Conservation (phyloP, 2,113 vertebrate genomes). For the human region GRCh38 chr16:65809501-65810000, state of each 20-base stretch:
- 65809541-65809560: no score
- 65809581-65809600: no score
- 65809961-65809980: conserved; percentile 80
- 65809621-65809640: no score
- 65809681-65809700: background rate
- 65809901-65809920: conserved; percentile 73
- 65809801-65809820: conserved; percentile 9
- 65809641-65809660: background rate
- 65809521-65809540: no score
- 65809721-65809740: background rate
- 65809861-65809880: conserved; percentile 56
- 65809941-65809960: conserved; percentile 78
- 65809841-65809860: conserved; percentile 20
- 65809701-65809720: background rate
- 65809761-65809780: background rate
- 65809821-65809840: conserved; percentile 14
- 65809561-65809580: no score
- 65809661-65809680: background rate
- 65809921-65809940: conserved; percentile 76
- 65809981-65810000: conserved; percentile 81
- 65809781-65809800: conserved; percentile 45
- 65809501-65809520: no score
- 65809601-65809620: no score
- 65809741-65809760: background rate
- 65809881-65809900: conserved; percentile 73